Conservation (phyloP, 2,797 vertebrate species). For the Pagetopsis macropterus region DNA sequence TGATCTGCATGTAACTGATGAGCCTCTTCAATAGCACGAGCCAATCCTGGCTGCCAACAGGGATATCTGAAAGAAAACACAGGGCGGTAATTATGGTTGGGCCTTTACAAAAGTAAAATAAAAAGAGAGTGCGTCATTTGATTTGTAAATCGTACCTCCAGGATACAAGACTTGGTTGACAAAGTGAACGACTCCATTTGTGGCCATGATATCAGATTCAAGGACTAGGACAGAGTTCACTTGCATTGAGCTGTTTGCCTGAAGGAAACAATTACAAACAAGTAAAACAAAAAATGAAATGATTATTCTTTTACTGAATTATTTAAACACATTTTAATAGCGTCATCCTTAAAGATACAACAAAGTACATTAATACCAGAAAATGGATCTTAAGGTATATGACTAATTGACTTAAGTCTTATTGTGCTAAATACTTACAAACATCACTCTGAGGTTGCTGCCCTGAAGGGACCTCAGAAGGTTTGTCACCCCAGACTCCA, state of each 20-base stretch:
- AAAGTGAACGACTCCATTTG: constrained; percentile 94
- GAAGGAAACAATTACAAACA: constrained; percentile 46
- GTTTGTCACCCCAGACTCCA: constrained; percentile 94
- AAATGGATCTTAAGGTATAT: neutral
- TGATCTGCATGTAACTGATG: constrained; percentile 91
- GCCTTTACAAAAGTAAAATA: constrained; percentile 13
- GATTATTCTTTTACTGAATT: neutral
- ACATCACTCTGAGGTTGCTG: constrained; percentile 89
- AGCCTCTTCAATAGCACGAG: constrained; percentile 87
- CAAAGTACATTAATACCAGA: too few relatives aligned
- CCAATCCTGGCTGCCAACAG: constrained; percentile 91
- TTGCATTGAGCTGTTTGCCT: constrained; percentile 89
- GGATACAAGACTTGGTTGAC: constrained; percentile 92
- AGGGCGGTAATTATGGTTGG: constrained; percentile 17
- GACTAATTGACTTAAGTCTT: neutral
- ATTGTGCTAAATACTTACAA: constrained; percentile 81
- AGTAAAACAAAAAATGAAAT: constrained; percentile 20
- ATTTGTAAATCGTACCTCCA: constrained; percentile 80
- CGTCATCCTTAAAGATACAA: neutral
- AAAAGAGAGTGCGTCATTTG: constrained; percentile 8
- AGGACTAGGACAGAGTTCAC: constrained; percentile 89
- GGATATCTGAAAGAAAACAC: constrained; percentile 82
- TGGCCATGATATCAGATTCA: constrained; percentile 92
- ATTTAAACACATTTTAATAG: neutral
- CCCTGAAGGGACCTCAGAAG: constrained; percentile 94